These are phyloP conservation scores for Syngnathus floridae DNA, from an alignment of 2,113 vertebrate species.

Conservation along the genomic window DNA sequence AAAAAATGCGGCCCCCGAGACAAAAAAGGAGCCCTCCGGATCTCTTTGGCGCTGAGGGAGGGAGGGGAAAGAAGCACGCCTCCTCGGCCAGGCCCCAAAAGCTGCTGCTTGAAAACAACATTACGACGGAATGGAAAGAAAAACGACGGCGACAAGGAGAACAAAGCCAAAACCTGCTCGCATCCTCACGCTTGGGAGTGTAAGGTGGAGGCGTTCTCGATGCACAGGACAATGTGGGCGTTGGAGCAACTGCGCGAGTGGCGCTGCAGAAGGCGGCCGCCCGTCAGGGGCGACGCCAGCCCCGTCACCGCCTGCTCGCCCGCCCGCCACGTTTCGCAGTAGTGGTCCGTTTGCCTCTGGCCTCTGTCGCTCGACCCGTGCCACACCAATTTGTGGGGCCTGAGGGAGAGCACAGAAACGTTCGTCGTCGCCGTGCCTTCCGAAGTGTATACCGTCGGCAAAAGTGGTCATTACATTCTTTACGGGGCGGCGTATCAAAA, in stretches of 20 bases:
- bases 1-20: conserved; percentile 62
- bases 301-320: conserved; percentile 68
- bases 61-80: conserved; percentile 37
- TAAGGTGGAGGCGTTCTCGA: conserved; percentile 86
- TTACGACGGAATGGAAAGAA: neutral
- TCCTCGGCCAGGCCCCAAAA: conserved; percentile 43
- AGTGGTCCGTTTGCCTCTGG: conserved; percentile 80
- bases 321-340: conserved; percentile 91
- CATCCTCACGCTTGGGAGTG: conserved; percentile 77
- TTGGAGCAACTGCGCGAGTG: conserved; percentile 75
- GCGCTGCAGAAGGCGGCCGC: conserved; percentile 81
- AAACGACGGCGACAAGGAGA: neutral
- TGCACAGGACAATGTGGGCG: conserved; percentile 81
- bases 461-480: too few species aligned
- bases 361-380: conserved; percentile 81
- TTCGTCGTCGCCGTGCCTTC: too few species aligned
- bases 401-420: conserved; percentile 45
- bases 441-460: too few species aligned
- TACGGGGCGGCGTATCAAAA: too few species aligned
- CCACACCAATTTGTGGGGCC: conserved; percentile 93
- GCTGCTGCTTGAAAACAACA: conserved; percentile 28
- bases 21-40: conserved; percentile 42
- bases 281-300: conserved; percentile 79
- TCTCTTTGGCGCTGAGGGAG: conserved; percentile 67
- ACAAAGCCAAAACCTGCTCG: neutral